These are phyloP conservation scores for Drosophila longiperda DNA, from an alignment of 2,888 invertebrate genomes.

Conservation along the genomic window DNA sequence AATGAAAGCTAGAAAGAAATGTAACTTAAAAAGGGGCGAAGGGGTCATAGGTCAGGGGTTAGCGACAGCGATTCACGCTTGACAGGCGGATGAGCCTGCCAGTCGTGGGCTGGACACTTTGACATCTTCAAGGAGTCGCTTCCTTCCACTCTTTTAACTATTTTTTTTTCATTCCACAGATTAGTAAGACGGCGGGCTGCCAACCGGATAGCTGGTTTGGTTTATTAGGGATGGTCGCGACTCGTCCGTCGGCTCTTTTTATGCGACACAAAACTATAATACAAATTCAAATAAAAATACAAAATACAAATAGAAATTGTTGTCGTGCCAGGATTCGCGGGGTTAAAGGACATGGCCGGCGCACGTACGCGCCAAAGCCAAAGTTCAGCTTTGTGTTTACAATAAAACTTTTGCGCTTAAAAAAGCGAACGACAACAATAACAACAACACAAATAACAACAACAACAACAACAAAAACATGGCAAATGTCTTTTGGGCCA, in stretches of 20 bases:
- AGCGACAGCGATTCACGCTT: conserved; percentile 41
- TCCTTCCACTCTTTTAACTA: conserved; percentile 6
- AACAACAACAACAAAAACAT: conserved; percentile 10
- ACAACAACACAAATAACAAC: conserved; percentile 14
- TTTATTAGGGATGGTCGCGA: conserved; percentile 58
- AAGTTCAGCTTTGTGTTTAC: conserved; percentile 66
- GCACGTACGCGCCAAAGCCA: conserved; percentile 61
- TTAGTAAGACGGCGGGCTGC: conserved; percentile 59
- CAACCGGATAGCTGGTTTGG: conserved; percentile 14
- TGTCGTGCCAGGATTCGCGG: conserved; percentile 14
- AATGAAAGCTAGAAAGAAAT: conserved; percentile 58
- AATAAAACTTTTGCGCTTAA: conserved; percentile 73
- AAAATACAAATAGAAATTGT: conserved; percentile 41
- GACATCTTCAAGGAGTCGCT: conserved; percentile 61
- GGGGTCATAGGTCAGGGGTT: not conserved
- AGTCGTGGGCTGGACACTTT: conserved; percentile 71
- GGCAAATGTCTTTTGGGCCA: conserved; percentile 39
- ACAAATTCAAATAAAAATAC: conserved; percentile 57
- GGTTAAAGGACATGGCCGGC: conserved; percentile 42
- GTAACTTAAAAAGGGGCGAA: conserved; percentile 1
- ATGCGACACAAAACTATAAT: conserved; percentile 70
- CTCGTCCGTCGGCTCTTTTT: conserved; percentile 43
- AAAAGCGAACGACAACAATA: conserved; percentile 25
- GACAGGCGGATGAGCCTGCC: conserved; percentile 78
- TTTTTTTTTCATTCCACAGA: conserved; percentile 41